phyloP scores from a whole-genome alignment of 2,113 vertebrate species.

The Poeciliopsis retropinna region DNA sequence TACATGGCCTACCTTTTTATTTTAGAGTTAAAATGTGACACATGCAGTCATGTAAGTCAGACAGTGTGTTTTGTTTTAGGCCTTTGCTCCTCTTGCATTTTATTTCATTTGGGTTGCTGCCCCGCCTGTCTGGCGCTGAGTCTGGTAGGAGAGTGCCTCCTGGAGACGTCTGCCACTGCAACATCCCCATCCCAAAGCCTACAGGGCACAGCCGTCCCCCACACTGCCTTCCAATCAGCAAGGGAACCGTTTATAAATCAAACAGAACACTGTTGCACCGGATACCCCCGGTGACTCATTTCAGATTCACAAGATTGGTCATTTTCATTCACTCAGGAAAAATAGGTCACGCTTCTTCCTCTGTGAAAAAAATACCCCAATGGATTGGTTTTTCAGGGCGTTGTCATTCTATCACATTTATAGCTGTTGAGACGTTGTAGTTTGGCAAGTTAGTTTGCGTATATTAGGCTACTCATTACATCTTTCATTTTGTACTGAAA shows the following conservation, averaged over 20 bases:
- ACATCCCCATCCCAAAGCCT: slow-evolving; percentile 38
- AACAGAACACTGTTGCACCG: slow-evolving; percentile 53
- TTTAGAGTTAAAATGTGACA: not conserved
- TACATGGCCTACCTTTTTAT: not conserved
- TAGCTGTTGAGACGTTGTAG: not conserved
- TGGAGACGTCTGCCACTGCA: slow-evolving; percentile 38
- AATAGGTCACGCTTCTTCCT: slow-evolving; percentile 59
- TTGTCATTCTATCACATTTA: slow-evolving; percentile 39
- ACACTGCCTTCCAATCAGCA: slow-evolving; percentile 44
- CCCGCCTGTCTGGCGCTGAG: slow-evolving; percentile 24
- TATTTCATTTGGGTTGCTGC: slow-evolving; percentile 39
- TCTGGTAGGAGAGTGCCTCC: slow-evolving; percentile 29
- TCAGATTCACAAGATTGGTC: slow-evolving; percentile 59
- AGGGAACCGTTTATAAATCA: slow-evolving; percentile 63
- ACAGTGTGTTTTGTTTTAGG: not conserved
- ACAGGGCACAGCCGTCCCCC: slow-evolving; percentile 30
- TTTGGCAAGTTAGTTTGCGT: slow-evolving; percentile 11
- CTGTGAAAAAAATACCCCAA: not conserved
- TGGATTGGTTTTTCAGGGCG: slow-evolving; percentile 15
- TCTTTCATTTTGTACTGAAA: slow-evolving; percentile 15
- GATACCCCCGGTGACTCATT: slow-evolving; percentile 55
- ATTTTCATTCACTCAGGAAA: slow-evolving; percentile 67
- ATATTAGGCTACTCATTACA: slow-evolving; percentile 3
- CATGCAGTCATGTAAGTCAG: not conserved
- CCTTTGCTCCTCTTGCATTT: slow-evolving; percentile 16